Percentiles rank a stretch among this genome's conserved stretches.
These are phyloP conservation scores for Syngnathus typhle DNA, from an alignment of 2,113 vertebrate genomes.

Conservation along the genomic window DNA sequence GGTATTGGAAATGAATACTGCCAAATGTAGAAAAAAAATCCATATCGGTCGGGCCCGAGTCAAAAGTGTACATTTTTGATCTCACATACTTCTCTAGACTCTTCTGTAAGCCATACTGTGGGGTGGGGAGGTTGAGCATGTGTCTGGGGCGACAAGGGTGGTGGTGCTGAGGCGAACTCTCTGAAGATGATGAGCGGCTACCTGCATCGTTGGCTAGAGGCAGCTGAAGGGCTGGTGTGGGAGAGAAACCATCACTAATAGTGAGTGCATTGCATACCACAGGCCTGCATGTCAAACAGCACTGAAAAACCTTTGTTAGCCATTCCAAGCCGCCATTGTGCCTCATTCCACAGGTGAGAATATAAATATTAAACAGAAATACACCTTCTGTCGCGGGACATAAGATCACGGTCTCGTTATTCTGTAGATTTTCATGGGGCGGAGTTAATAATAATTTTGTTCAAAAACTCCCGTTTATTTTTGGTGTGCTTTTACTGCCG, in stretches of 20 bases:
- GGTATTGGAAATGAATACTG: too few relatives aligned
- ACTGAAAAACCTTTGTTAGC: background rate
- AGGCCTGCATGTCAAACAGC: slow-evolving; percentile 19
- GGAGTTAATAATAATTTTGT: too few relatives aligned
- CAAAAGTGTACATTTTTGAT: background rate
- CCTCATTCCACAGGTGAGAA: background rate
- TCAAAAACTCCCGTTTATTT: too few relatives aligned
- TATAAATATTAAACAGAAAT: background rate
- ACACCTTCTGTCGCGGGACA: too few relatives aligned
- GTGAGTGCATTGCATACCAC: slow-evolving; percentile 6
- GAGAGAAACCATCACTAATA: slow-evolving; percentile 2
- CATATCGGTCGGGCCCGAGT: too few relatives aligned
- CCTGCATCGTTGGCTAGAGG: slow-evolving; percentile 85
- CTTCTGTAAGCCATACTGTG: slow-evolving; percentile 75
- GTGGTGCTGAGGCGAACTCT: slow-evolving; percentile 84
- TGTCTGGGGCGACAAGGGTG: slow-evolving; percentile 78
- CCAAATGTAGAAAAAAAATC: too few relatives aligned
- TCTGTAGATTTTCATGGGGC: too few relatives aligned
- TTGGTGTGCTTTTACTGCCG: too few relatives aligned
- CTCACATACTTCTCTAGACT: slow-evolving; percentile 83
- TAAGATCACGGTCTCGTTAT: too few relatives aligned
- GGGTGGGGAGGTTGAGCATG: slow-evolving; percentile 80
- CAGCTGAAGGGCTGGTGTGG: slow-evolving; percentile 77
- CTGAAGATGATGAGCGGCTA: slow-evolving; percentile 81
- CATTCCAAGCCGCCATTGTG: background rate